These are phyloP conservation scores for Panurus biarmicus DNA, from an alignment of 2,113 vertebrate genomes.

Conservation along the genomic window DNA sequence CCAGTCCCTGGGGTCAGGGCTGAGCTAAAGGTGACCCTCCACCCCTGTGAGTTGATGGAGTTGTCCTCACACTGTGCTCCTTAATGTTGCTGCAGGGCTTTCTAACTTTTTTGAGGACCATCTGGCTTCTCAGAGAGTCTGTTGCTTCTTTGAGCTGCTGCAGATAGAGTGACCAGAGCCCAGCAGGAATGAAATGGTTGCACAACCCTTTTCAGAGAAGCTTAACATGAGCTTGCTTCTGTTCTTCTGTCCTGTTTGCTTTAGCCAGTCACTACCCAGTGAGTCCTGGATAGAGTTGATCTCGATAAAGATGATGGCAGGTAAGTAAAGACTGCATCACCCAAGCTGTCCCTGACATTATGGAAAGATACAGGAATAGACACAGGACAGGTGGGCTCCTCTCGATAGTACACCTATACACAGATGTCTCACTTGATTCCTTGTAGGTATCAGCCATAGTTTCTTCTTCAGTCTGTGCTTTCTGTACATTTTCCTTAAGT, in stretches of 20 bases:
- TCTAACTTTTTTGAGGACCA: background rate
- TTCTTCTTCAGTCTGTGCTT: background rate
- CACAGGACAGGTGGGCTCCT: background rate
- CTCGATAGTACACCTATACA: too few species aligned
- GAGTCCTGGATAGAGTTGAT: background rate
- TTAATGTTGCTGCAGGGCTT: background rate
- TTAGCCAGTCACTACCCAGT: background rate
- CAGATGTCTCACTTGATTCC: background rate
- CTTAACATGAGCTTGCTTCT: background rate
- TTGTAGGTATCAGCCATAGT: background rate
- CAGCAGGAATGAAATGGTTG: background rate
- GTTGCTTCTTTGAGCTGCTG: background rate
- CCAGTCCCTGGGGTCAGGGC: background rate
- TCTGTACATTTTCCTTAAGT: background rate
- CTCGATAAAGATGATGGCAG: background rate
- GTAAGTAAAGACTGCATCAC: background rate
- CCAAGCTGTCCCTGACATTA: background rate
- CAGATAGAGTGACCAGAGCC: background rate
- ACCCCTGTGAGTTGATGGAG: fast-evolving
- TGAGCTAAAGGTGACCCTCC: background rate
- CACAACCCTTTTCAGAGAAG: background rate
- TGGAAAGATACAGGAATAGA: background rate
- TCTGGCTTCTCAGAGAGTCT: background rate
- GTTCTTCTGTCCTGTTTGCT: background rate
- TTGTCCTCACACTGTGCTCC: background rate